phyloP scores from a whole-genome alignment of 2,797 vertebrate species.

The Platalea minor region DNA sequence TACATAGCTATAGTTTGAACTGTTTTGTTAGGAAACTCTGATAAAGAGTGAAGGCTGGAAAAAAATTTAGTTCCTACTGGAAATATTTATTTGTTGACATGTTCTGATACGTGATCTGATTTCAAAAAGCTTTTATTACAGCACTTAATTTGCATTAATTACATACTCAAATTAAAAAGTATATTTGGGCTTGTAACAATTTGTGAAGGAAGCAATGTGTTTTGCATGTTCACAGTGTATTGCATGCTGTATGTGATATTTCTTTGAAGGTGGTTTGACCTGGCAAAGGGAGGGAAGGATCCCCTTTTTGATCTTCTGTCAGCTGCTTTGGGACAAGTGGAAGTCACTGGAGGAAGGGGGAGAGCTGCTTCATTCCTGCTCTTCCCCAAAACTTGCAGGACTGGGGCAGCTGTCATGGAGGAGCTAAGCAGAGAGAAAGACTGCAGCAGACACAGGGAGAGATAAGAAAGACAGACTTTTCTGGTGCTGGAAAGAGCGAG shows the following conservation, averaged over 20 bases:
- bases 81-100: neutral
- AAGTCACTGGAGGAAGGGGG: neutral
- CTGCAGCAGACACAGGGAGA: neutral
- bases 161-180: neutral
- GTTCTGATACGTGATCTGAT: neutral
- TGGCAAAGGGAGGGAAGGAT: neutral
- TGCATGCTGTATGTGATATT: neutral
- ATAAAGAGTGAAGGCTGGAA: neutral
- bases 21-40: neutral
- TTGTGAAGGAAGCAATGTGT: neutral
- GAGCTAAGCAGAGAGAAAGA: rapidly evolving
- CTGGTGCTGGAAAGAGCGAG: neutral
- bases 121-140: neutral
- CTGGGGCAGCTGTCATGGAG: neutral
- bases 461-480: neutral
- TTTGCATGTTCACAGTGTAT: neutral
- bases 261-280: neutral
- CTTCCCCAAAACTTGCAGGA: neutral
- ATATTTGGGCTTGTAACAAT: neutral
- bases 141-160: constrained; percentile 8
- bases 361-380: neutral
- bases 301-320: neutral
- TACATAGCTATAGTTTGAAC: neutral
- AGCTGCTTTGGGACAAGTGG: neutral
- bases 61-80: neutral